phyloP scores from a whole-genome alignment of 2,888 invertebrate species.

The Amphiduros pacificus region DNA sequence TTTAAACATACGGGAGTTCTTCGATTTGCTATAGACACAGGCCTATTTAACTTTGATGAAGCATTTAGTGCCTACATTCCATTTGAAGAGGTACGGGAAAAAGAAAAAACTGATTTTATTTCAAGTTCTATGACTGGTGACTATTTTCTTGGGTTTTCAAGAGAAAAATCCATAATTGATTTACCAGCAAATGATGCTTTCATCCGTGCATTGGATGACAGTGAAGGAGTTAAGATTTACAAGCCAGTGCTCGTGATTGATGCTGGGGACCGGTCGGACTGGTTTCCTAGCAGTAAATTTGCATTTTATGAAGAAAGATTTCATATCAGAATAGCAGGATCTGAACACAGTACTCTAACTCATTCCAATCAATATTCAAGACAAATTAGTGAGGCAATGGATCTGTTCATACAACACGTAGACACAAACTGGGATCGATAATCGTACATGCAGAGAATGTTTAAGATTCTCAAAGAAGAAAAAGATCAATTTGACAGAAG shows the following conservation, averaged over 20 bases:
- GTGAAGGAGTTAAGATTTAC: not conserved
- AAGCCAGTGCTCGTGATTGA: slow-evolving; percentile 18
- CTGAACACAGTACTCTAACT: no score
- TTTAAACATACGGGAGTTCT: slow-evolving; percentile 6
- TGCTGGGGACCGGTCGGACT: no score
- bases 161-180: slow-evolving; percentile 8
- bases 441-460: no score
- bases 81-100: not conserved
- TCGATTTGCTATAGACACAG: slow-evolving; percentile 7
- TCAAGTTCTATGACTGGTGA: slow-evolving; percentile 1
- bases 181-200: not conserved
- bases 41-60: slow-evolving; percentile 2
- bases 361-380: no score
- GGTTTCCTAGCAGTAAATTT: no score
- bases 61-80: not conserved
- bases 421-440: no score
- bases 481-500: no score
- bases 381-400: no score
- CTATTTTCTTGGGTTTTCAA: slow-evolving; percentile 3
- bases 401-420: no score
- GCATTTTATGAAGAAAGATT: no score
- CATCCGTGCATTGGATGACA: not conserved
- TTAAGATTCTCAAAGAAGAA: no score
- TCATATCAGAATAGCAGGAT: no score
- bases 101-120: not conserved